These are phyloP conservation scores for Hylia prasina DNA, from an alignment of 2,113 vertebrate genomes.

Conservation along the genomic window DNA sequence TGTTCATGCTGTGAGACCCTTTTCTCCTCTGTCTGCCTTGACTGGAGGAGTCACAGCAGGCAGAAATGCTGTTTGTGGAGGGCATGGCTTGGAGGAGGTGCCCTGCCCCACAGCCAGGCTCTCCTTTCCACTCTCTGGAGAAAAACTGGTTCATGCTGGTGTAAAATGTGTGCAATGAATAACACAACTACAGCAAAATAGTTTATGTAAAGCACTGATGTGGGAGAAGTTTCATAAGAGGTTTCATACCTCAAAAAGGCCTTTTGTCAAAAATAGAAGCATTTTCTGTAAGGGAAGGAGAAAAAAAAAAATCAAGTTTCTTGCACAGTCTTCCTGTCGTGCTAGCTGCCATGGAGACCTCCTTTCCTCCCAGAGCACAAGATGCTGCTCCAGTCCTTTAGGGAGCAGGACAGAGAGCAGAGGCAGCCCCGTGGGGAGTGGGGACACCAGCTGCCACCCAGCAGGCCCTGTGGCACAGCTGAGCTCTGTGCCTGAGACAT, in stretches of 20 bases:
- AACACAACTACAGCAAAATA: conserved; percentile 22
- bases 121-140: neutral
- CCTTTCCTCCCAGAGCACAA: neutral
- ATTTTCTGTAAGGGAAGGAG: neutral
- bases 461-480: neutral
- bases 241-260: conserved; percentile 46
- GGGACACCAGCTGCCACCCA: neutral
- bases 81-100: neutral
- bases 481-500: neutral
- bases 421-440: neutral
- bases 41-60: neutral
- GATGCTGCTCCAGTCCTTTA: neutral
- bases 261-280: conserved; percentile 57
- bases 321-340: neutral
- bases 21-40: neutral
- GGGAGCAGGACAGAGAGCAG: neutral
- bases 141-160: neutral
- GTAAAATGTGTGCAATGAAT: neutral
- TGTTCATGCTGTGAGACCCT: neutral
- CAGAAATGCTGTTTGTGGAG: neutral
- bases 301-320: neutral
- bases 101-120: neutral
- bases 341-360: conserved; percentile 42
- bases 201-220: conserved; percentile 51
- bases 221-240: conserved; percentile 60